Base-by-base conservation (phyloP, 1,140 invertebrate species). In the Agraylea sexmaculata region DNA sequence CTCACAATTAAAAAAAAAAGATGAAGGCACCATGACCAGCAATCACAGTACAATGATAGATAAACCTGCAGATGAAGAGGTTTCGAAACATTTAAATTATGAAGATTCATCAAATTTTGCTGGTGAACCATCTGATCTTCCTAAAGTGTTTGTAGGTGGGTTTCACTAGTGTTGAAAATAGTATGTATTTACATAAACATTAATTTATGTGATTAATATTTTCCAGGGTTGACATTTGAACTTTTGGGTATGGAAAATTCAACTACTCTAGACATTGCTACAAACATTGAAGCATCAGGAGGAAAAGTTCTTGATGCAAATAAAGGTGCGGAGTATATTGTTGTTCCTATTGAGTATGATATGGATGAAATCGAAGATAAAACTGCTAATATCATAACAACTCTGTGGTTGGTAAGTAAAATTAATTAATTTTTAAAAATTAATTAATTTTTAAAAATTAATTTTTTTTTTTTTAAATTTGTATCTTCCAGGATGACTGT, bases 361-460 rank as follows among this genome's bases (percentile, higher is more conserved):
- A 22, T 36, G 0, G 39, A 40, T 1, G 52, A 55, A 5, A 45
- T 56, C 12, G 7, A 44, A 10, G 55, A 38, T 7, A 38, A 13
- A 16, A 11, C 18, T 0, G 53, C 55, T 0, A 53, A 60, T 18
- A 37, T 58, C 7, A 54, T 65, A 42, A 67, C 62, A 3, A 60
- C 61, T 6, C 58, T 63, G 39, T 67, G 64, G 64, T 52, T 67
- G 43, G 64, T 65, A 30, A 58, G 57, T 58, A 6, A 17, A 7
- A 32, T 34, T 18, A 33, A 17, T 32, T 33, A 16, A 8, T 34
- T 33, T 40, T 10, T 13, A 10, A 4, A 4, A 36, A 5, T 36
- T 7, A 8, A 36, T 6, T 13, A 35, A 4, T 35, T 16, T 25
- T 23, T 38, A 22, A 11, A 32, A 17, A 31, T 43, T 22, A 7